Percentiles rank a stretch among this genome's conserved stretches.
Evolutionary conservation across 2,888 invertebrate genomes (phyloP).

Genomic region (Geotrupes spiniger): DNA sequence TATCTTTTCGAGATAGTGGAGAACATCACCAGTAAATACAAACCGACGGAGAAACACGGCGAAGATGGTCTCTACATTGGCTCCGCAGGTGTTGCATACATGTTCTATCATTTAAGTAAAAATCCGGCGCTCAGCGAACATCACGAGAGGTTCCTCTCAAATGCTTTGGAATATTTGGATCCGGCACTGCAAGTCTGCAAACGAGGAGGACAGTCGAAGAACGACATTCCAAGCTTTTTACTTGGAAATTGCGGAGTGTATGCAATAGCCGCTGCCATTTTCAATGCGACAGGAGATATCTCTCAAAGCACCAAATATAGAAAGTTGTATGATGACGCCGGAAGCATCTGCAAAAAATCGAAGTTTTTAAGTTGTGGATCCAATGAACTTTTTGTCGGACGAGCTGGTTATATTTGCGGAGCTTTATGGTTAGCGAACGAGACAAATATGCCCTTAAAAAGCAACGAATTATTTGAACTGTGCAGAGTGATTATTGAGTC

Average conservation of each 20-base stretch:
- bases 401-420: slow-evolving; percentile 79
- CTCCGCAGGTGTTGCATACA: slow-evolving; percentile 68
- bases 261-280: slow-evolving; percentile 67
- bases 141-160: slow-evolving; percentile 54
- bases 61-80: slow-evolving; percentile 71
- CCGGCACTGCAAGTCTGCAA: slow-evolving; percentile 58
- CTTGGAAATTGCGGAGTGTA: slow-evolving; percentile 78
- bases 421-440: slow-evolving; percentile 68
- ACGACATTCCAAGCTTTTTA: slow-evolving; percentile 68
- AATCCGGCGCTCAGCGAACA: slow-evolving; percentile 53
- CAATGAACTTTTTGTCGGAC: slow-evolving; percentile 83
- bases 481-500: slow-evolving; percentile 69
- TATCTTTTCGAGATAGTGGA: slow-evolving; percentile 27
- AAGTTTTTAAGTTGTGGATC: slow-evolving; percentile 65
- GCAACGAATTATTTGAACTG: slow-evolving; percentile 58
- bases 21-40: slow-evolving; percentile 40
- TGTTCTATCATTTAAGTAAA: slow-evolving; percentile 69
- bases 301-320: slow-evolving; percentile 40
- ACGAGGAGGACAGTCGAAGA: slow-evolving; percentile 49
- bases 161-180: slow-evolving; percentile 61
- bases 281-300: slow-evolving; percentile 53
- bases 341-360: slow-evolving; percentile 52
- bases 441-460: slow-evolving; percentile 50
- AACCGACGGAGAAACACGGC: slow-evolving; percentile 41
- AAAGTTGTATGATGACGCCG: slow-evolving; percentile 49